phyloP scores from a whole-genome alignment of 2,797 vertebrate genomes.

The Pelochelys cantorii region DNA sequence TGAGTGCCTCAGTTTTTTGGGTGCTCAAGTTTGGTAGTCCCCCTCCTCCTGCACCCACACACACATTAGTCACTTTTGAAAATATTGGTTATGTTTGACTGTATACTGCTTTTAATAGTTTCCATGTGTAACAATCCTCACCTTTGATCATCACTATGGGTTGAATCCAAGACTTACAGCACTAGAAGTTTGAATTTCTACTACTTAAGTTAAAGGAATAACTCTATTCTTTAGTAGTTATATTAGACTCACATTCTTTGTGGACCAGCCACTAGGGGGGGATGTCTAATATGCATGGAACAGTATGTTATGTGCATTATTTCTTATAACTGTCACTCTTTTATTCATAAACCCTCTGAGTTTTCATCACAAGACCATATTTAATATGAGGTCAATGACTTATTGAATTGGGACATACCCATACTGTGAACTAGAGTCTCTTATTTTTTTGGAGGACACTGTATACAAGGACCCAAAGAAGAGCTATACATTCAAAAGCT shows the following conservation, averaged over 20 bases:
- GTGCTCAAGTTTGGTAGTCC: neutral
- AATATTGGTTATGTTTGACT: neutral
- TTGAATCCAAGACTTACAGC: neutral
- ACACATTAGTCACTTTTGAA: neutral
- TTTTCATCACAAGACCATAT: neutral
- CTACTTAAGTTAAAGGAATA: neutral
- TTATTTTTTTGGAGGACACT: neutral
- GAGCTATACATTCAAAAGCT: neutral
- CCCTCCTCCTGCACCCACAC: neutral
- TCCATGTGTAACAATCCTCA: neutral
- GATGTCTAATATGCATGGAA: slow-evolving; percentile 53
- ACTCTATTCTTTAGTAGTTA: no score
- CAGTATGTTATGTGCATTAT: neutral
- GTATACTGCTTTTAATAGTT: slow-evolving; percentile 1
- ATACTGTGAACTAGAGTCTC: neutral
- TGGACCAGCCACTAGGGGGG: slow-evolving; percentile 67
- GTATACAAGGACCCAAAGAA: neutral
- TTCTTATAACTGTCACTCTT: neutral
- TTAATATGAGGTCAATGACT: neutral
- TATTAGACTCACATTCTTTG: slow-evolving; percentile 19
- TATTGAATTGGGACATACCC: neutral
- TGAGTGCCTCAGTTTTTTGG: slow-evolving; percentile 10
- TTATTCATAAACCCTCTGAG: neutral
- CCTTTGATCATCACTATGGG: neutral
- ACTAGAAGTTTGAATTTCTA: neutral